phyloP scores from a whole-genome alignment of 2,888 invertebrate species.

The Scaptomyza reducta region DNA sequence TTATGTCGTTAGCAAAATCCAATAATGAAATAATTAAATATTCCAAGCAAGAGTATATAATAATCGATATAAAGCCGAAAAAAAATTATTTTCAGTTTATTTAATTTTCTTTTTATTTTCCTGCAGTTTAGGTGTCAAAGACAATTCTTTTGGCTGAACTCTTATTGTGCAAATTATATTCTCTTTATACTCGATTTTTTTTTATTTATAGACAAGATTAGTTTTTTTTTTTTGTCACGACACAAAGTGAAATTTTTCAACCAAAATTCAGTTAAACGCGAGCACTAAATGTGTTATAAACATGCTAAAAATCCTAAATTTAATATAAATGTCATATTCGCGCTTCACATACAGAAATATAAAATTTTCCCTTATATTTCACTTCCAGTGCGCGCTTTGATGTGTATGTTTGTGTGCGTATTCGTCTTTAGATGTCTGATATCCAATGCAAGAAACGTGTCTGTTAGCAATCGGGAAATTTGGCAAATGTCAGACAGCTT shows the following conservation, averaged over 20 bases:
- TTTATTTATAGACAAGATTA: constrained; percentile 38
- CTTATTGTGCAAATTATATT: constrained; percentile 1
- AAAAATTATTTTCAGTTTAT: neutral
- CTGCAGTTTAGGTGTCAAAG: neutral
- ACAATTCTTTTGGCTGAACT: neutral
- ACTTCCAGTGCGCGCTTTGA: neutral
- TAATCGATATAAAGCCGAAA: no score
- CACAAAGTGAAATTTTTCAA: constrained; percentile 15
- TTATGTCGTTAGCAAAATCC: no score
- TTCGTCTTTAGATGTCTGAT: constrained; percentile 29
- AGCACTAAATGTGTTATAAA: constrained; percentile 38
- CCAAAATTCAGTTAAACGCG: constrained; percentile 7
- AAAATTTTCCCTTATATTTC: constrained; percentile 45
- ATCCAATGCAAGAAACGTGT: constrained; percentile 74
- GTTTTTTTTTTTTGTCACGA: constrained; percentile 17
- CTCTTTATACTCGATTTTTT: constrained; percentile 7
- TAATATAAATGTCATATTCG: constrained; percentile 61
- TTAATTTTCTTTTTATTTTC: neutral
- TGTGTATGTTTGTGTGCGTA: neutral
- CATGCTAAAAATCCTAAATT: constrained; percentile 58
- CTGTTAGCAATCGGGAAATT: constrained; percentile 52
- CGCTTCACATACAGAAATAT: constrained; percentile 50
- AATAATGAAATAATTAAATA: no score
- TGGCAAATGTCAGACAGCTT: constrained; percentile 63
- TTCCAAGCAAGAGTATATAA: no score